These are phyloP conservation scores for Megaceryle alcyon DNA, from an alignment of 2,797 vertebrate genomes.

Conservation along the genomic window DNA sequence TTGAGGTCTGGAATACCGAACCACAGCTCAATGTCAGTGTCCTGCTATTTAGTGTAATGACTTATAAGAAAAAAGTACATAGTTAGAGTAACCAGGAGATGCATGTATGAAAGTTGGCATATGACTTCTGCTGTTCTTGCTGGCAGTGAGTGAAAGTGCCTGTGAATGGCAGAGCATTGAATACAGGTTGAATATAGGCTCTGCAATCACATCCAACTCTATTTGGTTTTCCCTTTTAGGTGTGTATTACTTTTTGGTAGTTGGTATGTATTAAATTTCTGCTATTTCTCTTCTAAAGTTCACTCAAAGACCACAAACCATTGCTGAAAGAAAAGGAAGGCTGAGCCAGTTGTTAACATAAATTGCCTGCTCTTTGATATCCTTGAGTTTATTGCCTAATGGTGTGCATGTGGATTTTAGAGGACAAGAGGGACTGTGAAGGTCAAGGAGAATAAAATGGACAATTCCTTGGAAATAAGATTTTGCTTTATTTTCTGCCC, in stretches of 20 bases:
- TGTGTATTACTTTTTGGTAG: background rate
- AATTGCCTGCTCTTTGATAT: slow-evolving; percentile 5
- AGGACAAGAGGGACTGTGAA: background rate
- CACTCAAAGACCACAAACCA: background rate
- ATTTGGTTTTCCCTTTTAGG: background rate
- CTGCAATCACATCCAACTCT: background rate
- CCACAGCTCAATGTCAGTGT: background rate
- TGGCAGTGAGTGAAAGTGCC: background rate
- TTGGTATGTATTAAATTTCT: background rate
- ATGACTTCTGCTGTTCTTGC: background rate
- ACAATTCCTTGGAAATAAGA: background rate
- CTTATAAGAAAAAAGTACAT: background rate
- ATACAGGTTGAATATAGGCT: background rate
- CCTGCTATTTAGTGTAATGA: background rate
- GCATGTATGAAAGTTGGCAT: background rate
- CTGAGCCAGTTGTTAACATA: slow-evolving; percentile 1
- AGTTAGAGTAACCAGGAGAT: background rate
- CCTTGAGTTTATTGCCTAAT: background rate
- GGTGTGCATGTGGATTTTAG: background rate
- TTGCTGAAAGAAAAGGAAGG: slow-evolving; percentile 17
- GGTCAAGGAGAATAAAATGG: background rate
- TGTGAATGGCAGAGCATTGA: background rate
- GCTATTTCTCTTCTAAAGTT: background rate
- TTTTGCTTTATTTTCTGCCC: background rate
- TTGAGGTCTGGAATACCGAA: background rate